A percentile compares a stretch with the other conserved stretches of the same genome.
Conservation (phyloP, 2,113 vertebrate genomes). For the Sapayoa aenigma region DNA sequence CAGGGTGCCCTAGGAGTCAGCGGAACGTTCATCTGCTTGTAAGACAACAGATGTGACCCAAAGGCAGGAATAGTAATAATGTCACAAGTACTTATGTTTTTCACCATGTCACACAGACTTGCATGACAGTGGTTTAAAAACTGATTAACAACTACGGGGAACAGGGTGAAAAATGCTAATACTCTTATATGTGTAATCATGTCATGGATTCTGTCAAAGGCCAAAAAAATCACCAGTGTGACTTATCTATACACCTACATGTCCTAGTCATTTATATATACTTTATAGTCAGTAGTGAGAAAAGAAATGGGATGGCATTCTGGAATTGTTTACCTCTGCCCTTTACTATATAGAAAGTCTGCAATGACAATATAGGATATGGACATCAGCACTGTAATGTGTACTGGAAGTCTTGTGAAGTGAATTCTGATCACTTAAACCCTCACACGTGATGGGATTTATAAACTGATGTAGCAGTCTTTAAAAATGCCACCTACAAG, state of each 20-base stretch:
- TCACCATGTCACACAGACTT: not conserved
- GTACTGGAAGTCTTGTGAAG: not conserved
- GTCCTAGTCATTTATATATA: not conserved
- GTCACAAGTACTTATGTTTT: not conserved
- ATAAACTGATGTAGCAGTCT: not conserved
- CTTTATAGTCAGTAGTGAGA: not conserved
- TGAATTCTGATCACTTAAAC: not conserved
- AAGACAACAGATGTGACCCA: not conserved
- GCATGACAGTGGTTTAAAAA: not conserved
- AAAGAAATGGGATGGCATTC: not conserved
- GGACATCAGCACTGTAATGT: not conserved
- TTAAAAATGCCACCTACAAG: not conserved
- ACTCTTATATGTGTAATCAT: not conserved
- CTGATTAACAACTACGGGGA: not conserved
- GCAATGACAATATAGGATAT: not conserved
- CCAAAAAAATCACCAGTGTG: not conserved
- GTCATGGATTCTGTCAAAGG: not conserved
- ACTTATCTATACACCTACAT: not conserved
- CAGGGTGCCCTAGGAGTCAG: not conserved
- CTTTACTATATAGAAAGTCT: not conserved
- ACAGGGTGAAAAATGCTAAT: not conserved
- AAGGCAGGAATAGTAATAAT: not conserved
- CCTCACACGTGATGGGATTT: not conserved
- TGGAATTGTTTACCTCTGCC: not conserved
- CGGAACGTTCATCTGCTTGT: not conserved